Conservation (phyloP, 2,797 vertebrate genomes). For the Pagetopsis macropterus region DNA sequence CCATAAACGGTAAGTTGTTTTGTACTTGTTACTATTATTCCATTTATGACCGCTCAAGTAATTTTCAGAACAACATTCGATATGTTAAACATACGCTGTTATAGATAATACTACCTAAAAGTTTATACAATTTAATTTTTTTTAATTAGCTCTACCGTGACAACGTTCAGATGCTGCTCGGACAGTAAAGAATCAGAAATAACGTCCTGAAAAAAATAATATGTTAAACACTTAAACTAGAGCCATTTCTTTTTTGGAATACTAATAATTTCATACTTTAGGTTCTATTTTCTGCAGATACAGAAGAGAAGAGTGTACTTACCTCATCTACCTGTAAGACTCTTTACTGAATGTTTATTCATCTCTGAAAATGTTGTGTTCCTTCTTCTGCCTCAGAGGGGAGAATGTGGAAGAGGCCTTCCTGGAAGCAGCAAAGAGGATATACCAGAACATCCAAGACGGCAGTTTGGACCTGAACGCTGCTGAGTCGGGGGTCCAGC, state of each 20-base stretch:
- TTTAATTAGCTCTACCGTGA: background rate
- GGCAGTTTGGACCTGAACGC: conserved; percentile 98
- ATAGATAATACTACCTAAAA: background rate
- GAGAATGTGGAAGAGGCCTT: conserved; percentile 98
- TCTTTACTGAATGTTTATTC: background rate
- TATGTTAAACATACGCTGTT: background rate
- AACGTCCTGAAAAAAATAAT: too few relatives aligned
- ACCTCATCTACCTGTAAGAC: background rate
- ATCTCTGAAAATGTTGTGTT: background rate
- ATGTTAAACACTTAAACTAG: too few relatives aligned
- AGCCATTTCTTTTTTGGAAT: background rate
- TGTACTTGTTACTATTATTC: background rate
- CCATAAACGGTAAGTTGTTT: background rate
- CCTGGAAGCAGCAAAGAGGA: conserved; percentile 97
- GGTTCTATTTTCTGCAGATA: background rate
- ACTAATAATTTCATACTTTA: background rate
- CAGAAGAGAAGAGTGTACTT: too few relatives aligned
- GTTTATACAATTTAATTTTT: background rate
- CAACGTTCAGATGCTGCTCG: background rate
- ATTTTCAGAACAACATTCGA: too few relatives aligned
- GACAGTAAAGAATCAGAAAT: too few relatives aligned
- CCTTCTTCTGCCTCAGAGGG: conserved; percentile 79
- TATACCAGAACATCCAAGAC: conserved; percentile 99
- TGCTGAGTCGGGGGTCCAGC: conserved; percentile 95
- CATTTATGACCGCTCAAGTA: background rate